Evolutionary conservation across 2,113 vertebrate species (phyloP), one percentile per base, ranked within the genome.

Genomic region (Butorides virescens): DNA sequence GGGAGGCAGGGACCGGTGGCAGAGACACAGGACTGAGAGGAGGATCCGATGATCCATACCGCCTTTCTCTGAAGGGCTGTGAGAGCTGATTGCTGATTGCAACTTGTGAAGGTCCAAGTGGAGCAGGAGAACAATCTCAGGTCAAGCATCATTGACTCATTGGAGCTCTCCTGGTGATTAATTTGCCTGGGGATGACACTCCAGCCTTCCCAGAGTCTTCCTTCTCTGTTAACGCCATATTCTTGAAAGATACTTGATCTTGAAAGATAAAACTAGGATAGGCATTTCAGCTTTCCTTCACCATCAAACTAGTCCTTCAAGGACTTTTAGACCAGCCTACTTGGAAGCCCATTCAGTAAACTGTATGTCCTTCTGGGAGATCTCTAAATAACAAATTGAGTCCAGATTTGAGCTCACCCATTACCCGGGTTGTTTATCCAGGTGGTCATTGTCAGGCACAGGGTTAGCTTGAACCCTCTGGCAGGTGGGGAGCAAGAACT

Each of bases 191-290:
- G 34, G 34, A 25, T 75, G 74, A 27, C 17, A 16, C 17, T 49
- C 70, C 61, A 46, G 15, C 4, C 4, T 75, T 63, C 52, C 30
- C 56, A 37, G 7, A 15, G 46, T 4, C 7, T 59, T 53, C n/a
- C 8, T 13, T 22, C 19, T 29, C 3, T 4, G 11, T 5, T 55
- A 55, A 25, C 22, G 4, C 4, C 7, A 0, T 8, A 1, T 34
- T 67, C 53, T 58, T 36, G 34, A 75, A 23, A 76, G 42, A 7
- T 30, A 0, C n/a, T 42, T 42, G 39, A 13, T 67, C 53, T 58
- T 36, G 34, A 75, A 23, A 76, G 42, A 7, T 39, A 32, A 5
- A 9, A 2, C 16, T 8, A 17, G 13, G 20, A 50, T 13, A 23
- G 3, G 22, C 8, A 30, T 49, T 87, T 42, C 10, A 37, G 4